Base-by-base conservation (phyloP, 2,797 vertebrate genomes). In the Mormyrus hasselquistii region DNA sequence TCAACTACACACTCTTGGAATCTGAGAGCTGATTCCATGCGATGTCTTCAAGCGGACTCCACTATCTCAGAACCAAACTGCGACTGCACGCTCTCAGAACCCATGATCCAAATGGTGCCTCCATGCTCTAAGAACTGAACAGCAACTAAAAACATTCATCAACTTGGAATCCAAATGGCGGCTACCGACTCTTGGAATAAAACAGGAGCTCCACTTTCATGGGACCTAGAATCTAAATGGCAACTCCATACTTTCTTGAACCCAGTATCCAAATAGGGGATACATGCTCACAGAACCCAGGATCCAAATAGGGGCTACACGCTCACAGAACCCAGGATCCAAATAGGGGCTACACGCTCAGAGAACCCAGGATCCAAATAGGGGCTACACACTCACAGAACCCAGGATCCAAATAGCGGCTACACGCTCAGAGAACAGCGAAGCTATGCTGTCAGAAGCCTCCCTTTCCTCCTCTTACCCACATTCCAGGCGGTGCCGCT, bases 401-500 rank as follows among this genome's bases (percentile, higher is more conserved):
- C 62, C 9, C 22, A 12, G 62, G 25, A 29, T 65, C 25, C 62
- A 65, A 65, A 65, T 29, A 25, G 9, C 8, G 10, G 9, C 62
- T 34, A 69, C 25, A 69, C 3, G 10, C 62, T 69, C 62, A 29
- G 25, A 62, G 57, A 62, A 69, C 1, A 25, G 25, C 3, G 25
- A 69, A 69, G 10, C 62, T 4, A 50, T 1, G 44, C 44, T 83
- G 25, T 69, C 65, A 69, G 73, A 44, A 79, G 5, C 14, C 16
- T 19, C 6, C 34, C 10, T 16, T 7, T 38, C 38, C 38, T 55
- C 62, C 53, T 57, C 92, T 92, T 93, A 99, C 98, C 96, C 92
- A 96, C 91, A 93, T 92, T 99, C 97, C 98, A 99, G 91, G 96
- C 95, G 49, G 95, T 94, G 0, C 94, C 93, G 89, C 94, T 95